Percentiles rank a stretch among this genome's conserved stretches.
Evolutionary conservation across 2,888 invertebrate species (phyloP).

Genomic region (Monoplex corrugatus): DNA sequence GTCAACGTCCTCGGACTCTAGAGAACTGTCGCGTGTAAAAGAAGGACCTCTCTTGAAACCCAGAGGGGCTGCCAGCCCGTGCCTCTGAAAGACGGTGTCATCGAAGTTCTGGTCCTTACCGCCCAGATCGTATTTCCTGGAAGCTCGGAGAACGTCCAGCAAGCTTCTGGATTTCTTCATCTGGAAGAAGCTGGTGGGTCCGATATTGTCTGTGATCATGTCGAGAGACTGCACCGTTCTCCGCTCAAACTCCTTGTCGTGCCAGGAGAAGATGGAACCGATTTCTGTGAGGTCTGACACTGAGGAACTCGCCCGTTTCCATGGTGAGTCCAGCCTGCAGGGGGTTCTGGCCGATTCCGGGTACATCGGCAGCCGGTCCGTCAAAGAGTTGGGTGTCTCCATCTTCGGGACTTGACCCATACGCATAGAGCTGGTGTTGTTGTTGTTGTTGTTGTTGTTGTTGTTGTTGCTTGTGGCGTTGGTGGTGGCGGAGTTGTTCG

Average conservation of each 20-base stretch:
- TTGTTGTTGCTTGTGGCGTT: background rate
- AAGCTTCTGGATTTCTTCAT: constrained; percentile 34
- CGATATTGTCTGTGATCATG: constrained; percentile 27
- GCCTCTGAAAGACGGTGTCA: background rate
- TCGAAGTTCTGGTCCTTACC: background rate
- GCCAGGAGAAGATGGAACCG: constrained; percentile 42
- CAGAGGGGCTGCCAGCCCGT: background rate
- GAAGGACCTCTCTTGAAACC: background rate
- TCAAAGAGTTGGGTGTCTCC: too few species aligned
- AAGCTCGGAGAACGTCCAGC: constrained; percentile 25
- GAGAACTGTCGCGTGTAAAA: constrained; percentile 7
- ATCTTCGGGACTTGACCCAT: background rate
- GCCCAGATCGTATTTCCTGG: background rate
- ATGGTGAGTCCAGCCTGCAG: background rate
- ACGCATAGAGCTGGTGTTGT: background rate
- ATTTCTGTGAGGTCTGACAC: constrained; percentile 29
- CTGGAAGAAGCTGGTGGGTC: constrained; percentile 35
- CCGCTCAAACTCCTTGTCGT: constrained; percentile 25
- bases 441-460: background rate
- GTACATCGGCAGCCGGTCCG: background rate
- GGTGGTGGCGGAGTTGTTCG: background rate
- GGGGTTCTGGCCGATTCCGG: background rate
- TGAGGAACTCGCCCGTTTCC: background rate
- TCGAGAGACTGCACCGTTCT: background rate
- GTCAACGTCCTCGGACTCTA: background rate